phyloP scores from a whole-genome alignment of 2,888 invertebrate species.

The Scaeva pyrastri region DNA sequence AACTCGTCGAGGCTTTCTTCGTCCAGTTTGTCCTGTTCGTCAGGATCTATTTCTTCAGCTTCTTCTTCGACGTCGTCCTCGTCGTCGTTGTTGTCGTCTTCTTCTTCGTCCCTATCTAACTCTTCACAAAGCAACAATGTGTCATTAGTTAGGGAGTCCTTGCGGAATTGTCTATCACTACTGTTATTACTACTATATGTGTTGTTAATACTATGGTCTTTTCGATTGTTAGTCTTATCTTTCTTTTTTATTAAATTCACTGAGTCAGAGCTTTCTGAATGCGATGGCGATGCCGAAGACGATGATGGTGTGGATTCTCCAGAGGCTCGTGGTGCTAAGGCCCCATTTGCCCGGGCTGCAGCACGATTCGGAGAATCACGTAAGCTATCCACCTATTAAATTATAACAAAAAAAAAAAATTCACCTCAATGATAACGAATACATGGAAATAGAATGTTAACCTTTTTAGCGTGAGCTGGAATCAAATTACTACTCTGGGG shows the following conservation, averaged over 20 bases:
- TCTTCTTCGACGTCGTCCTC: slow-evolving; percentile 74
- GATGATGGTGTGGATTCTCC: slow-evolving; percentile 84
- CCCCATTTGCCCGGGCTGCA: slow-evolving; percentile 81
- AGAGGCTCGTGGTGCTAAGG: slow-evolving; percentile 83
- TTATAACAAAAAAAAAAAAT: not conserved
- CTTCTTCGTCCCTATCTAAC: slow-evolving; percentile 80
- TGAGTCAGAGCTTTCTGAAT: slow-evolving; percentile 81
- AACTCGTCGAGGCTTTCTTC: slow-evolving; percentile 74
- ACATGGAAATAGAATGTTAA: slow-evolving; percentile 74
- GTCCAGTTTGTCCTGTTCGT: slow-evolving; percentile 72
- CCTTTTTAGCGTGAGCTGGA: slow-evolving; percentile 85
- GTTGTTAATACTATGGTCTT: slow-evolving; percentile 81
- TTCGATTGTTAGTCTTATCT: slow-evolving; percentile 76
- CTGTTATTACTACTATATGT: slow-evolving; percentile 80
- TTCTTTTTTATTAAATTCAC: slow-evolving; percentile 79
- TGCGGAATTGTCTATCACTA: slow-evolving; percentile 78
- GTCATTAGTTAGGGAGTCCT: slow-evolving; percentile 82
- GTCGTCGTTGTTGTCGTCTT: slow-evolving; percentile 74
- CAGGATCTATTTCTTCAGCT: slow-evolving; percentile 61
- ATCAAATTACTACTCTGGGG: slow-evolving; percentile 88
- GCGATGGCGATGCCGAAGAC: slow-evolving; percentile 83
- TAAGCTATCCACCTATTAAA: slow-evolving; percentile 82
- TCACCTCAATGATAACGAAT: not conserved
- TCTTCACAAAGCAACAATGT: slow-evolving; percentile 82
- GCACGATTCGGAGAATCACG: slow-evolving; percentile 82